phyloP scores from a whole-genome alignment of 2,797 vertebrate species.

The Clarias pachynema region DNA sequence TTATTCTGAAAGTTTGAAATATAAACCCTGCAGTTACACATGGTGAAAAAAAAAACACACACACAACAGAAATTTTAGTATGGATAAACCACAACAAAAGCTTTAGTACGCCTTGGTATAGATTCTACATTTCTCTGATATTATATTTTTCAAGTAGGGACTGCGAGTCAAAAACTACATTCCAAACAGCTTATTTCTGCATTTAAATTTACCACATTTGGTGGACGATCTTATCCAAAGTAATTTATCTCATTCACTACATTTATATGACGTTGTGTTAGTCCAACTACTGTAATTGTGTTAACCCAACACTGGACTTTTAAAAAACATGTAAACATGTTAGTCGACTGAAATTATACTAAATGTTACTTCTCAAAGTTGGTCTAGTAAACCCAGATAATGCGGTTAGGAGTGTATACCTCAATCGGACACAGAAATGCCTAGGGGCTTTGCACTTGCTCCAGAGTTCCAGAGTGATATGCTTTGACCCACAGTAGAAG shows the following conservation, averaged over 20 bases:
- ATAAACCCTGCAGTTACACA: not conserved
- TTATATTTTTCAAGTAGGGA: not conserved
- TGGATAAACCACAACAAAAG: conserved; percentile 6
- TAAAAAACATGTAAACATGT: too few species aligned
- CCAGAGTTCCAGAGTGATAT: too few species aligned
- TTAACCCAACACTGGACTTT: too few species aligned
- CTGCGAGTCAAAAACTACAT: not conserved
- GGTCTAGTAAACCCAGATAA: too few species aligned
- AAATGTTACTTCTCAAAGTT: too few species aligned
- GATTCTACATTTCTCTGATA: not conserved
- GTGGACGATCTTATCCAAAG: not conserved
- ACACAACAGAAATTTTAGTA: not conserved
- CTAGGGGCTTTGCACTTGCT: too few species aligned
- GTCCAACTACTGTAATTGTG: too few species aligned
- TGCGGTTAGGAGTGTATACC: too few species aligned
- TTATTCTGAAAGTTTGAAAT: not conserved
- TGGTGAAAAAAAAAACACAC: not conserved
- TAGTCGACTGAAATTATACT: too few species aligned
- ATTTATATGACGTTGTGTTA: not conserved
- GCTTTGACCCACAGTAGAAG: too few species aligned
- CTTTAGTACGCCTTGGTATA: not conserved
- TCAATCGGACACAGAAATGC: too few species aligned
- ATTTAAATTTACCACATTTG: not conserved
- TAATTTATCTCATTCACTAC: not conserved
- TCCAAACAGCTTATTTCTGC: not conserved